Percentiles rank a stretch among this genome's conserved stretches.
Evolutionary conservation across 2,113 vertebrate species (phyloP).

Genomic region (Notarius quadriscutis): DNA sequence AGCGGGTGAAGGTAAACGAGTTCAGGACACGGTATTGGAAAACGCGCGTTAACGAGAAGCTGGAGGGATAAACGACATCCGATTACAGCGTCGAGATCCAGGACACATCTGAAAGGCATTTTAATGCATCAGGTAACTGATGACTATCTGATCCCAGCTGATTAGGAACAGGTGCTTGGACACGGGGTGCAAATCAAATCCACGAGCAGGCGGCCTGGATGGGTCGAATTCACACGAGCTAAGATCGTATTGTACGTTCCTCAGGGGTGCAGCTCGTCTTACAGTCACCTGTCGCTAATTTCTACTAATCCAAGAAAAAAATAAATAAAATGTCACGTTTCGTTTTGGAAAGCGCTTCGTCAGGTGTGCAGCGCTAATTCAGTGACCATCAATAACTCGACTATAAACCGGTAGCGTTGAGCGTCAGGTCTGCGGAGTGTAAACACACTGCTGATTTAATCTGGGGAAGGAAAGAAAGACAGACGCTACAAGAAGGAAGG

Average conservation of each 20-base stretch:
- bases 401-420: too few species aligned
- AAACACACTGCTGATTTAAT: too few species aligned
- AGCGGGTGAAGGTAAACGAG: background rate
- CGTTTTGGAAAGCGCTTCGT: too few species aligned
- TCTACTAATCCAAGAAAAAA: background rate
- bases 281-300: background rate
- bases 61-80: conserved; percentile 18
- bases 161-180: conserved; percentile 14
- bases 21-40: background rate
- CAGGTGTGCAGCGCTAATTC: too few species aligned
- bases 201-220: background rate
- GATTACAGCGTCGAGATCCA: conserved; percentile 3
- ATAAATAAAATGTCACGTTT: too few species aligned
- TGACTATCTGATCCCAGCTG: conserved; percentile 18
- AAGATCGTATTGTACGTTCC: background rate
- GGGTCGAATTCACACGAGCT: background rate
- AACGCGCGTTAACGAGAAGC: background rate
- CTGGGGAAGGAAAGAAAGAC: too few species aligned
- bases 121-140: conserved; percentile 11
- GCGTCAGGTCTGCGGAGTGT: too few species aligned
- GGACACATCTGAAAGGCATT: background rate
- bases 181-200: background rate
- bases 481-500: too few species aligned
- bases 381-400: too few species aligned
- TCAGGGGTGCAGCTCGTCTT: background rate